Evolutionary conservation across 1,140 invertebrate genomes (phyloP).

Genomic region (Orius insidiosus): DNA sequence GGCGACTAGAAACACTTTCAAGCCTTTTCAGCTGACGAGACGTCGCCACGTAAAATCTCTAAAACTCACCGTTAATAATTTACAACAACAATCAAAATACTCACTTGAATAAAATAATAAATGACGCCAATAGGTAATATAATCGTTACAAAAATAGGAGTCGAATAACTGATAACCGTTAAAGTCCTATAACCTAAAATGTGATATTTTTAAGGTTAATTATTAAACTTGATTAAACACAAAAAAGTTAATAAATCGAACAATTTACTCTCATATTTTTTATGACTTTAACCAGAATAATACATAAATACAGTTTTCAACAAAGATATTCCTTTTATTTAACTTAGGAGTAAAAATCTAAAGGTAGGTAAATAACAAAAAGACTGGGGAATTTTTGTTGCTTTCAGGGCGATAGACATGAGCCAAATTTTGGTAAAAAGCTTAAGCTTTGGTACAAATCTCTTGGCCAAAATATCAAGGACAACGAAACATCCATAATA

Average conservation of each 20-base stretch:
- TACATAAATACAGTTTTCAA: background rate
- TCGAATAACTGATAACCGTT: slow-evolving; percentile 77
- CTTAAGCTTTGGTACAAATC: too few species aligned
- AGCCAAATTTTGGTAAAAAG: too few species aligned
- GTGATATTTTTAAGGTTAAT: too few species aligned
- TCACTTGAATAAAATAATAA: slow-evolving; percentile 70
- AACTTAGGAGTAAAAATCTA: too few species aligned
- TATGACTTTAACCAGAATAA: slow-evolving; percentile 2
- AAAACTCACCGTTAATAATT: slow-evolving; percentile 24
- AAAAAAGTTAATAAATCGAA: slow-evolving; percentile 9
- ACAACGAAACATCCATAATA: too few species aligned
- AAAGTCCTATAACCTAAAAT: slow-evolving; percentile 73
- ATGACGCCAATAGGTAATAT: slow-evolving; percentile 69
- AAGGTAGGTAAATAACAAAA: too few species aligned
- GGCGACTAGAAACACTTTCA: slow-evolving; percentile 91
- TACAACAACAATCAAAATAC: slow-evolving; percentile 4
- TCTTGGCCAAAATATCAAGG: too few species aligned
- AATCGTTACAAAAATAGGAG: slow-evolving; percentile 67
- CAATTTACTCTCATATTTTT: background rate
- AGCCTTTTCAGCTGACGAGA: slow-evolving; percentile 88
- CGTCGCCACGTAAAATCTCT: slow-evolving; percentile 87
- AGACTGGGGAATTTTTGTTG: too few species aligned
- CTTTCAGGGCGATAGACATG: too few species aligned
- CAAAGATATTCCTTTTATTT: too few species aligned
- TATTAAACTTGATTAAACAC: slow-evolving; percentile 1